Evolutionary conservation across 2,797 vertebrate genomes (phyloP).

Genomic region (Labroides dimidiatus): DNA sequence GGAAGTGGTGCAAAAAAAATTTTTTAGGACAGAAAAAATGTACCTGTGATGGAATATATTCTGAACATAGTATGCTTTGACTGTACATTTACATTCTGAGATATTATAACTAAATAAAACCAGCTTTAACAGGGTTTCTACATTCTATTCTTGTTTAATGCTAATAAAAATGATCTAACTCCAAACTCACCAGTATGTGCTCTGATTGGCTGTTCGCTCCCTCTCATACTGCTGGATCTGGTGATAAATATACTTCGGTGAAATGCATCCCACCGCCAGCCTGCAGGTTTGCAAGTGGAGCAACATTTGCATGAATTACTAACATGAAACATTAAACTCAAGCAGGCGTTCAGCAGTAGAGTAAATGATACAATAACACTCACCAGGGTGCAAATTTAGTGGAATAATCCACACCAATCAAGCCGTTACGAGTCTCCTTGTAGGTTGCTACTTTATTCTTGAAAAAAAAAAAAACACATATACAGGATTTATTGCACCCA

Average conservation of each 20-base stretch:
- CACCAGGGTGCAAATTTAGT: conserved; percentile 89
- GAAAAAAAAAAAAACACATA: conserved; percentile 15
- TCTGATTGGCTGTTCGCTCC: conserved; percentile 87
- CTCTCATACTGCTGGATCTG: conserved; percentile 86
- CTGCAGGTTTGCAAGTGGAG: conserved; percentile 65
- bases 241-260: conserved; percentile 86
- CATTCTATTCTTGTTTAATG: no score
- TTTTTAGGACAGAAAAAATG: background rate
- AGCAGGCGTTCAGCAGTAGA: background rate
- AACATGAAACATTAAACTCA: conserved; percentile 1
- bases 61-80: background rate
- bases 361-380: conserved; percentile 34
- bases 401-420: conserved; percentile 87
- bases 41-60: background rate
- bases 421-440: conserved; percentile 87
- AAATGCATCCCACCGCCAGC: conserved; percentile 88
- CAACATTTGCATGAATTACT: conserved; percentile 13
- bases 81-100: background rate
- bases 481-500: conserved; percentile 2
- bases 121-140: background rate
- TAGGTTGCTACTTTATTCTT: conserved; percentile 87
- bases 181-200: conserved; percentile 87
- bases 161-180: background rate
- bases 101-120: background rate
- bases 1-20: background rate